Percentiles rank a stretch among this genome's conserved stretches.
Conservation (phyloP, 2,888 invertebrate species). For the Papilio gigon region DNA sequence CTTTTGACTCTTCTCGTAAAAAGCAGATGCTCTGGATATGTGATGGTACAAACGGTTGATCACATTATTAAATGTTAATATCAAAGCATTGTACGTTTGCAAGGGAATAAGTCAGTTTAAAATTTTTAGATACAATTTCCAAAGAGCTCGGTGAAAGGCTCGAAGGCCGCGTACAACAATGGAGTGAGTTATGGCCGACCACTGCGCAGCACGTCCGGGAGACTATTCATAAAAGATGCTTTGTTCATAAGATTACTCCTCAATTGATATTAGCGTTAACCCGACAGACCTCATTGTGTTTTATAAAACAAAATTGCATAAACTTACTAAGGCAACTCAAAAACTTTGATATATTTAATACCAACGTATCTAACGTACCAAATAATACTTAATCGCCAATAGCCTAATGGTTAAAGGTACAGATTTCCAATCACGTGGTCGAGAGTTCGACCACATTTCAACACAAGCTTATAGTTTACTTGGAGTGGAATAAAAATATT, state of each 20-base stretch:
- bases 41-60: too few species aligned
- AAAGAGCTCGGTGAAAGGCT: slow-evolving; percentile 42
- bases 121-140: slow-evolving; percentile 39
- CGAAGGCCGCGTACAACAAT: slow-evolving; percentile 43
- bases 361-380: neutral
- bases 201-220: slow-evolving; percentile 37
- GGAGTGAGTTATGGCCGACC: slow-evolving; percentile 32
- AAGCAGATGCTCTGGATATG: too few species aligned
- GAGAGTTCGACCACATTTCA: too few species aligned
- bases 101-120: slow-evolving; percentile 12
- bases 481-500: too few species aligned
- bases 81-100: neutral
- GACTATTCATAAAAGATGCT: slow-evolving; percentile 40
- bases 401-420: too few species aligned
- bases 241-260: slow-evolving; percentile 37
- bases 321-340: slow-evolving; percentile 1
- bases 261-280: slow-evolving; percentile 32
- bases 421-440: too few species aligned
- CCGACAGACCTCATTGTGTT: slow-evolving; percentile 28
- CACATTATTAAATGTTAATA: too few species aligned
- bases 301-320: slow-evolving; percentile 11
- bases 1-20: too few species aligned
- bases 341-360: neutral
- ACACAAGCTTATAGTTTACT: too few species aligned
- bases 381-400: too few species aligned